Evolutionary conservation across 2,888 invertebrate genomes (phyloP), one percentile per base, ranked within the genome.

Genomic region (Hirtodrosophila alboralis): DNA sequence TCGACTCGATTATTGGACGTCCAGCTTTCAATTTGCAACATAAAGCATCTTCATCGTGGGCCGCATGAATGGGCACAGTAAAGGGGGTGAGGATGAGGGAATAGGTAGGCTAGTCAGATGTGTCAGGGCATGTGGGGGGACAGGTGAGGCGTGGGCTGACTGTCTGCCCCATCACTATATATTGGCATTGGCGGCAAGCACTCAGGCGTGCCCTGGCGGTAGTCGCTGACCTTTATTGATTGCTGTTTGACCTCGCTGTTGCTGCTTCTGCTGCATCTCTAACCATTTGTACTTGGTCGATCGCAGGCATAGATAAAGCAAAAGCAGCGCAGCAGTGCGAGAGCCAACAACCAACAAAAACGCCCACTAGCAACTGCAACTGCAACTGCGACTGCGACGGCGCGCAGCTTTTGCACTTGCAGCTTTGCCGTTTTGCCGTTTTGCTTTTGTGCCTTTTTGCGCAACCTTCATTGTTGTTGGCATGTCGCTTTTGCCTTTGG

Each of bases 141-240:
- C 56, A 36, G 70, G 62, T 49, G 73, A 74, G 61, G 70, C 75
- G 75, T 75, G 79, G 80, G 72, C 58, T 57, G 64, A 53, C 33
- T 48, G 64, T 33, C 64, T 38, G 37, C 41, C 41, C 57, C 48
- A 58, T 48, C 52, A 53, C 27, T 41, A 37, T 37, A 37, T 37
- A 53, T 59, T 61, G 84, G 80, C 85, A 79, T 85, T 85, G 79
- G 85, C 72, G 72, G 79, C 63, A 85, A 79, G 79, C 79, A 80
- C 64, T 85, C 84, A 80, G 79, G 79, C 79, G 84, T 80, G 79
- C 86, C 86, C 53, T 52, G 68, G 84, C 76, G 67, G 84, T 84
- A 76, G 84, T 86, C 77, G 86, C 65, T 84, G 88, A 87, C 87
- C 88, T 88, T 87, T 87, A 88, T 88, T 89, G 88, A 88, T 88